Evolutionary conservation across 23 tunicate genomes (phyloP).

Genomic region (Diplosoma virens): DNA sequence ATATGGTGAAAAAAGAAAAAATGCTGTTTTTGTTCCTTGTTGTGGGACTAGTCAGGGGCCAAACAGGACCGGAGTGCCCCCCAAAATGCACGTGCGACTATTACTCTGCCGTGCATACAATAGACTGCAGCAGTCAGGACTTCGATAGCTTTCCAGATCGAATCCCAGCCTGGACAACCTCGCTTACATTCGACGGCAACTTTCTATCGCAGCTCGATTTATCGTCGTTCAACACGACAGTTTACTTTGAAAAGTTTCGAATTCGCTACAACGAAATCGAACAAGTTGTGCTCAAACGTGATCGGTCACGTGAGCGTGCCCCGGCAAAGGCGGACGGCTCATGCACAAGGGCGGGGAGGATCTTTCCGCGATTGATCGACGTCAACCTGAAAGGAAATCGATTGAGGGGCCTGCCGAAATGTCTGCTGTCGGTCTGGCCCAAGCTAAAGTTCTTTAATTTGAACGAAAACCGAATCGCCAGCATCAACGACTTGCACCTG

Average conservation of each 20-base stretch:
- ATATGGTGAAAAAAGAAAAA: too few species aligned
- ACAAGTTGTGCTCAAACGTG: background rate
- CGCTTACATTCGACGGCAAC: slow-evolving; percentile 71
- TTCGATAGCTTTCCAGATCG: slow-evolving; percentile 26
- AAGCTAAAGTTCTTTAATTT: slow-evolving; percentile 47
- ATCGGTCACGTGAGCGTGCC: background rate
- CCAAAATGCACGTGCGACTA: slow-evolving; percentile 59
- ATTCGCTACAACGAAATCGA: slow-evolving; percentile 67
- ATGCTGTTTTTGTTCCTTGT: too few species aligned
- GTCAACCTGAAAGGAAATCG: slow-evolving; percentile 66
- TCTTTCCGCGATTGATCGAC: slow-evolving; percentile 36
- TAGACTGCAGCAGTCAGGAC: slow-evolving; percentile 67
- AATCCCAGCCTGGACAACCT: slow-evolving; percentile 91
- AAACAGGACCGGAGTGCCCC: slow-evolving; percentile 50
- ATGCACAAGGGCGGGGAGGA: slow-evolving; percentile 18
- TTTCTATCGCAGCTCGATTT: slow-evolving; percentile 30
- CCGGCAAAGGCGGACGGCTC: too few species aligned
- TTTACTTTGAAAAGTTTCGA: slow-evolving; percentile 61
- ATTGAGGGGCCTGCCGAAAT: slow-evolving; percentile 57
- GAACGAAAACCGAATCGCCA: slow-evolving; percentile 39
- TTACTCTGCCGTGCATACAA: slow-evolving; percentile 54
- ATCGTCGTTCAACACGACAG: slow-evolving; percentile 40
- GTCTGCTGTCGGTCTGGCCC: slow-evolving; percentile 59
- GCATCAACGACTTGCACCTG: slow-evolving; percentile 42
- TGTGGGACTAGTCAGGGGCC: background rate